These are phyloP conservation scores for Pagrus major DNA, from an alignment of 2,113 vertebrate genomes.

Conservation along the genomic window DNA sequence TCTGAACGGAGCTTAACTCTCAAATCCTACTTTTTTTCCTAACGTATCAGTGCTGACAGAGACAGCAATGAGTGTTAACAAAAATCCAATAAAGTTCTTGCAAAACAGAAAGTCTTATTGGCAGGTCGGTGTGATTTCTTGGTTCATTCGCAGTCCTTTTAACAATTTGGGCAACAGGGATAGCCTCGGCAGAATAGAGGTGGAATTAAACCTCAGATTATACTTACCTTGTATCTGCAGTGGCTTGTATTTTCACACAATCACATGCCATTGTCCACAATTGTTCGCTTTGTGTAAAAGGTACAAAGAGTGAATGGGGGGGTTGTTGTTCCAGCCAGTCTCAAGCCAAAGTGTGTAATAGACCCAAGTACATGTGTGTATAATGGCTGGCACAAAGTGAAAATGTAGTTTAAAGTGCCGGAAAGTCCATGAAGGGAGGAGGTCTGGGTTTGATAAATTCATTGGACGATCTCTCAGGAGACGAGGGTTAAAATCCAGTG, in stretches of 20 bases:
- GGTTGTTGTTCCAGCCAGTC: too few relatives aligned
- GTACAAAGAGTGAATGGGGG: too few relatives aligned
- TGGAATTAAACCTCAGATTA: not conserved
- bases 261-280: not conserved
- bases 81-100: not conserved
- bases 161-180: not conserved
- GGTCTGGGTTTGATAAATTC: too few relatives aligned
- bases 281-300: too few relatives aligned
- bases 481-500: too few relatives aligned
- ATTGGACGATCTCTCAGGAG: too few relatives aligned
- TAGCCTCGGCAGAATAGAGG: not conserved
- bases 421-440: too few relatives aligned
- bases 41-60: not conserved
- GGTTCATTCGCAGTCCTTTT: not conserved
- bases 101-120: not conserved
- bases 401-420: too few relatives aligned
- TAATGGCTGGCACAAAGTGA: too few relatives aligned
- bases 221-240: not conserved
- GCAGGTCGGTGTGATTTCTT: not conserved
- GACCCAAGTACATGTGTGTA: too few relatives aligned
- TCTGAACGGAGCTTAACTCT: too few relatives aligned
- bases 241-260: not conserved
- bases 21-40: not conserved
- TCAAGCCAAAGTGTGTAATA: too few relatives aligned
- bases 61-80: not conserved